These are phyloP conservation scores for Idaea aversata DNA, from an alignment of 2,888 invertebrate genomes.

Conservation along the genomic window DNA sequence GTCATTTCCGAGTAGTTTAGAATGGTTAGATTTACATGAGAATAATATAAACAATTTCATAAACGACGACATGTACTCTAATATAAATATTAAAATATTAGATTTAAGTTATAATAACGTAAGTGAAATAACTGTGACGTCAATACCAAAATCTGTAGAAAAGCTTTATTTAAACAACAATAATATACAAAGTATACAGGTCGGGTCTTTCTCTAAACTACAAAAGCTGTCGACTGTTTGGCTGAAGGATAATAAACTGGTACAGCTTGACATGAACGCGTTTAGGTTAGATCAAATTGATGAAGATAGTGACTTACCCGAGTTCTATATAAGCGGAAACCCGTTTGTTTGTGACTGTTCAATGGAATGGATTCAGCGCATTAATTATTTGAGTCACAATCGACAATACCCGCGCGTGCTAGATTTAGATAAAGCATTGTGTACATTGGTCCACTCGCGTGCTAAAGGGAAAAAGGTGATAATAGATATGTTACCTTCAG, in stretches of 20 bases:
- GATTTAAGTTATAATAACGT: conserved; percentile 88
- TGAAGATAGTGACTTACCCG: conserved; percentile 85
- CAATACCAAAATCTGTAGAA: conserved; percentile 86
- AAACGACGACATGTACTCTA: conserved; percentile 77
- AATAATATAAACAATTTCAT: conserved; percentile 85
- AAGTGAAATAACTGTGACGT: conserved; percentile 83
- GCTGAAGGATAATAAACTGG: conserved; percentile 86
- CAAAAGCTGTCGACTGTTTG: conserved; percentile 86
- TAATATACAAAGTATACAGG: conserved; percentile 83
- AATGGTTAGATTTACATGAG: conserved; percentile 89
- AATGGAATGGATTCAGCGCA: conserved; percentile 92
- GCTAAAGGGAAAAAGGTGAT: conserved; percentile 86
- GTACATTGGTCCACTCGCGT: conserved; percentile 85
- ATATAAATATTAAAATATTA: conserved; percentile 84
- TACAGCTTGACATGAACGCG: conserved; percentile 86
- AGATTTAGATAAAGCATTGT: conserved; percentile 88
- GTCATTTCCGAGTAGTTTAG: conserved; percentile 85
- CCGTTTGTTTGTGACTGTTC: conserved; percentile 92
- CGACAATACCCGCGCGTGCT: conserved; percentile 89
- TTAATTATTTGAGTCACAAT: conserved; percentile 87
- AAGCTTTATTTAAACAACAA: conserved; percentile 88
- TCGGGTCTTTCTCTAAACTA: conserved; percentile 86
- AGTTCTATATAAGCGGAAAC: conserved; percentile 90
- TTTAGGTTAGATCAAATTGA: conserved; percentile 84
- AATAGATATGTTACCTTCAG: conserved; percentile 85